A percentile compares a stretch with the other conserved stretches of the same genome.
Conservation (phyloP, 2,888 invertebrate species). For the Anoplius nigerrimus region DNA sequence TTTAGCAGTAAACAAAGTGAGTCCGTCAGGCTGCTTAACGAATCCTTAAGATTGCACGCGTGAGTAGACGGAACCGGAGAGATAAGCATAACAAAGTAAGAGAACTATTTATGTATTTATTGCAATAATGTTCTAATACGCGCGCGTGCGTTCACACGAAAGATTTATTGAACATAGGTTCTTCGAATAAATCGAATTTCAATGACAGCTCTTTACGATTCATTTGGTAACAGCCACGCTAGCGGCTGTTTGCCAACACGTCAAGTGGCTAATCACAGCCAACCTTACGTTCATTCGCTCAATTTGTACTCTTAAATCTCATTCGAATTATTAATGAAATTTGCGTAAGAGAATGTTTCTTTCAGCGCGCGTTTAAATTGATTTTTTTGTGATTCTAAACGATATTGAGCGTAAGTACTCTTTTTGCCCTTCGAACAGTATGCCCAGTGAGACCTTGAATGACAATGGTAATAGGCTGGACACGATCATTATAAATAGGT, state of each 20-base stretch:
- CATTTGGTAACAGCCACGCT: too few relatives aligned
- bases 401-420: not conserved
- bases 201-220: not conserved
- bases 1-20: too few relatives aligned
- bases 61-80: constrained; percentile 4
- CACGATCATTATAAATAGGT: constrained; percentile 54
- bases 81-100: constrained; percentile 2
- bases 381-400: too few relatives aligned
- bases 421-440: constrained; percentile 4
- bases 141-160: not conserved
- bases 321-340: too few relatives aligned
- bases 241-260: too few relatives aligned
- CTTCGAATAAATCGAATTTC: constrained; percentile 25
- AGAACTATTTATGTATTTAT: constrained; percentile 33
- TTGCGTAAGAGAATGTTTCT: too few relatives aligned
- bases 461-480: constrained; percentile 65
- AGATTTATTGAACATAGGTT: constrained; percentile 10
- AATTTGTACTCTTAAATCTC: too few relatives aligned
- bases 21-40: too few relatives aligned
- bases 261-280: too few relatives aligned
- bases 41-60: not conserved
- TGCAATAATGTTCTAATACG: constrained; percentile 5
- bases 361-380: too few relatives aligned
- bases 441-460: constrained; percentile 63
- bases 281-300: too few relatives aligned